Conservation (phyloP, 35 echinoderm and acorn worm species). For the Lytechinus variegatus region DNA sequence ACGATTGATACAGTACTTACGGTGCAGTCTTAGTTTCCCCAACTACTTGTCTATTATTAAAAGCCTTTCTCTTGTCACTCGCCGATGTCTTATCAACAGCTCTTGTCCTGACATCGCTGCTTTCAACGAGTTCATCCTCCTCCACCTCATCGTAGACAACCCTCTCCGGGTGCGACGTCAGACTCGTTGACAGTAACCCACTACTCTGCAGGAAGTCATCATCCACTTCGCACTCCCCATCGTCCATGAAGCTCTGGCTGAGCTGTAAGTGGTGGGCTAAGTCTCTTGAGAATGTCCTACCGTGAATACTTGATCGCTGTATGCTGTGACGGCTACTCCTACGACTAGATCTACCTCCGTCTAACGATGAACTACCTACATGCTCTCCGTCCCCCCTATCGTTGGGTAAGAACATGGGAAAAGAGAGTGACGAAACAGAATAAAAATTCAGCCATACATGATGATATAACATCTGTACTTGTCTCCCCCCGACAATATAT, state of each 20-base stretch:
- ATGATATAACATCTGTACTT: too few relatives aligned
- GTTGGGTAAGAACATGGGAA: neutral
- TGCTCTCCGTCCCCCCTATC: neutral
- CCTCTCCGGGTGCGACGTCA: neutral
- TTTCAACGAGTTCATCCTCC: neutral
- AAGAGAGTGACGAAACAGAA: too few relatives aligned
- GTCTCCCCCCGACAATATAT: too few relatives aligned
- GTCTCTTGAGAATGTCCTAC: neutral
- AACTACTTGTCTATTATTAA: neutral
- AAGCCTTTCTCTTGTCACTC: neutral
- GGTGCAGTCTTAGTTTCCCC: neutral
- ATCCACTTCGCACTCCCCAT: slow-evolving; percentile 32
- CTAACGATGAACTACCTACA: neutral
- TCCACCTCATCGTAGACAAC: neutral
- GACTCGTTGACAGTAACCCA: slow-evolving; percentile 1
- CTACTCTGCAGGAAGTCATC: slow-evolving; percentile 29
- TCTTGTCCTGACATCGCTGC: neutral
- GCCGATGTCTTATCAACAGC: neutral
- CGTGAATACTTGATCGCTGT: neutral
- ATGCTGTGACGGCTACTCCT: neutral
- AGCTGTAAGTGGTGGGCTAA: neutral
- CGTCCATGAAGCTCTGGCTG: neutral
- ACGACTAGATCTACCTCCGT: slow-evolving; percentile 4
- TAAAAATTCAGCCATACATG: too few relatives aligned
- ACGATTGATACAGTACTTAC: neutral